Base-by-base conservation (phyloP, 2,797 vertebrate species). In the Fratercula arctica region DNA sequence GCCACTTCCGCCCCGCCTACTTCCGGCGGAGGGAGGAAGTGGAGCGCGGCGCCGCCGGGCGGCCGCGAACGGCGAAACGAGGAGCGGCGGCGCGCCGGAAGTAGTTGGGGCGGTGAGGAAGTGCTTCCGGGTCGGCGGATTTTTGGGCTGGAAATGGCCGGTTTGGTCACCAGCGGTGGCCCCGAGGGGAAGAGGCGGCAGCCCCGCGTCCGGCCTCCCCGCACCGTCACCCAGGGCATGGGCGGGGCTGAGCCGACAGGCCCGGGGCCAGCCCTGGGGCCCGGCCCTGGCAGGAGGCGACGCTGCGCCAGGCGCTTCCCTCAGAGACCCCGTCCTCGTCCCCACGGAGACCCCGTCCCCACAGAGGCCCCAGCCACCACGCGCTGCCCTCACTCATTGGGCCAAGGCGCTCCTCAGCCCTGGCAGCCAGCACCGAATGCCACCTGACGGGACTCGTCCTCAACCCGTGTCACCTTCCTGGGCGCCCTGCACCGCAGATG, bases 361-460 rank as follows among this genome's bases (percentile, higher is more conserved):
- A 8, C 19, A 5, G 17, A 37, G 17, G 6, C 33, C 28, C 14
- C 29, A 13, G 41, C 29, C 26, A 3, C 57, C 57, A 4, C 21
- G 12, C 19, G 9, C 46, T 6, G 0, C 4, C 39, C 17, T 17
- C 33, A 4, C 13, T 3, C 2, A 0, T 9, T 16, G 6, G 28
- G 50, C 59, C 69, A 12, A 56, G n/a, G 46, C 21, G 21, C 46
- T 48, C 46, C 46, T 48, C 46, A 23, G 46, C 46, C 46, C 46
- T 11, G 10, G 46, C 46, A 48, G 46, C 46, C 20, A 45, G 60
- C 3, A 0, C 48, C 20, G 81, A 33, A 6, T 63, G 41, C 63
- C 17, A 2, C 41, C 29, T 23, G 12, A 8, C 1, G 2, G 8
- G 8, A 24, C 51, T 10, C 3, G 0, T 48, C 16, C 29, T 46